A percentile compares a stretch with the other conserved stretches of the same genome.
These are phyloP conservation scores for Cladorhizidae sp. DNA, from an alignment of 37 sponge, comb jelly and placozoan genomes.

Conservation along the genomic window DNA sequence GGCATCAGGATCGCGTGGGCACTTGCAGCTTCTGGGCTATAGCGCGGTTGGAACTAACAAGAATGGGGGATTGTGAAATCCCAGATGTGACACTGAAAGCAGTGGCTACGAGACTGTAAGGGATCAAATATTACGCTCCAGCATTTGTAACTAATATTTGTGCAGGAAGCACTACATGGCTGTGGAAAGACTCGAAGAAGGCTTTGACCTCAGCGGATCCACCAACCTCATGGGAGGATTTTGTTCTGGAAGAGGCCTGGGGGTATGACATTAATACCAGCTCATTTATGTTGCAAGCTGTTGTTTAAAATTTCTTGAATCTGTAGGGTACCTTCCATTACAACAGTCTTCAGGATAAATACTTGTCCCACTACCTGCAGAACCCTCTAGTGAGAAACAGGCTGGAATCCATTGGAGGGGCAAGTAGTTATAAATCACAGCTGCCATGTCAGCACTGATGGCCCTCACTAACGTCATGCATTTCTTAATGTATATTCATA, in stretches of 20 bases:
- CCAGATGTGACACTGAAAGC: no score
- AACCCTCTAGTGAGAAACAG: constrained; percentile 21
- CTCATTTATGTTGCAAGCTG: background rate
- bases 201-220: constrained; percentile 43
- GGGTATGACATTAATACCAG: background rate
- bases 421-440: constrained; percentile 13
- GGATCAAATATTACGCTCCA: no score
- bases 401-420: constrained; percentile 16
- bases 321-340: constrained; percentile 22
- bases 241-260: constrained; percentile 1
- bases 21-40: no score
- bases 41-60: no score
- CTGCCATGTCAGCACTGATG: background rate
- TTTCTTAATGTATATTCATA: no score
- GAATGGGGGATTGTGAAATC: no score
- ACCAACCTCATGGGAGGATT: constrained; percentile 24
- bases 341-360: constrained; percentile 33
- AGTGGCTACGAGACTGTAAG: no score
- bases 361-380: constrained; percentile 21
- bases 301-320: background rate
- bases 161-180: constrained; percentile 50
- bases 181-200: constrained; percentile 53
- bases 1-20: no score
- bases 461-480: no score
- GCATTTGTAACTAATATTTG: background rate